Evolutionary conservation across 2,797 vertebrate genomes (phyloP), one percentile per base, ranked within the genome.

Genomic region (Cyprinella venusta): DNA sequence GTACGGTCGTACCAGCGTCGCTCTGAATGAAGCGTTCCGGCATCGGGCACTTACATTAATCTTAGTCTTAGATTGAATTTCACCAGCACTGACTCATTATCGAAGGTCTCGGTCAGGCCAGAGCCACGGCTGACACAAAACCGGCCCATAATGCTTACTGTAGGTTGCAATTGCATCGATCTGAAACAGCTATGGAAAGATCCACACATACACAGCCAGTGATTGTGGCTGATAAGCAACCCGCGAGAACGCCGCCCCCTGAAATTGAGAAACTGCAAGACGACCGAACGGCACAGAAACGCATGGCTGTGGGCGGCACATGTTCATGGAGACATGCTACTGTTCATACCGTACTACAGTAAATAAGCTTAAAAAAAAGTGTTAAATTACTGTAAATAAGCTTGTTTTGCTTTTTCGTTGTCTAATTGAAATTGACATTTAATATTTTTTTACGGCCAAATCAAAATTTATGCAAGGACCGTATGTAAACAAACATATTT

Each of bases 151-250:
- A 77, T 78, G 65, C 81, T 83, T 78, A n/a, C n/a, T n/a, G n/a
- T n/a, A 50, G 75, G 65, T 78, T 83, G 65, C 81, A 71, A 70
- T 13, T 59, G 65, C 40, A 83, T 83, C 7, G 81, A 83, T 83
- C 65, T 48, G 21, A 69, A 83, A 36, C 33, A 4, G 15, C 38
- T 64, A 48, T 16, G 13, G 40, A 70, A 61, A 70, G 81, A 70
- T 63, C 38, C 64, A 26, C 64, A 63, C 30, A 45, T 45, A 63
- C 9, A 10, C 21, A 26, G 42, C 81, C 52, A 24, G 30, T 15
- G 81, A 83, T 52, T 67, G 64, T 59, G 54, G 64, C 40, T 10
- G 81, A 78, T 77, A 61, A 61, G 70, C 81, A 63, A 38, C 10
- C 75, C 26, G 7, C 38, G 45, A 26, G 24, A 42, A 16, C 24